Evolutionary conservation across 2,113 vertebrate species (phyloP).

Genomic region (Tragelaphus buxtoni): DNA sequence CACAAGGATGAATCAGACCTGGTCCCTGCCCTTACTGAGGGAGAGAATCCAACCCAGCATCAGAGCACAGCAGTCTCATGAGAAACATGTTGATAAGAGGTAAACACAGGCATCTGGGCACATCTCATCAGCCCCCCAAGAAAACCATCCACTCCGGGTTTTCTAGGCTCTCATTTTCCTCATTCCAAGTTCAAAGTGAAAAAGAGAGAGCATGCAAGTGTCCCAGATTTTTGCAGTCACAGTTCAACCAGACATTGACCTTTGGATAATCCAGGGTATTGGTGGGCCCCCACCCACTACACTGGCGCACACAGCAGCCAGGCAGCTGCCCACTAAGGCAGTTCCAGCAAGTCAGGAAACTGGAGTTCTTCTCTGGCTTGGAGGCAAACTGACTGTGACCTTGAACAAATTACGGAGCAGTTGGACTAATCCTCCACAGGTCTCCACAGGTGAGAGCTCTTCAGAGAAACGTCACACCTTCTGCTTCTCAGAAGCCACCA

Average conservation of each 20-base stretch:
- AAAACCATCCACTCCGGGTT: neutral
- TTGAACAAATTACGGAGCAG: neutral
- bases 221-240: neutral
- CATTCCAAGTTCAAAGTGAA: neutral
- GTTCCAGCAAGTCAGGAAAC: neutral
- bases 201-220: neutral
- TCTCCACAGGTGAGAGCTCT: neutral
- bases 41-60: neutral
- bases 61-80: neutral
- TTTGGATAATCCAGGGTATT: neutral
- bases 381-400: neutral
- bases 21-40: neutral
- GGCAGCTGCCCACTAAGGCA: neutral
- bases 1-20: neutral
- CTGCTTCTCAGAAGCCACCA: too few relatives aligned
- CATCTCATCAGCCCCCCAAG: neutral
- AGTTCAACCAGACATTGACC: neutral
- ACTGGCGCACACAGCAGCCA: neutral
- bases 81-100: neutral
- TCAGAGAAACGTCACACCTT: neutral
- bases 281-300: neutral
- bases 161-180: neutral
- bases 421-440: neutral
- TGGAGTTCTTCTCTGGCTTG: neutral
- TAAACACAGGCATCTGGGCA: neutral